phyloP scores from a whole-genome alignment of 2,888 invertebrate species.

The Leptinotarsa rubiginosa region DNA sequence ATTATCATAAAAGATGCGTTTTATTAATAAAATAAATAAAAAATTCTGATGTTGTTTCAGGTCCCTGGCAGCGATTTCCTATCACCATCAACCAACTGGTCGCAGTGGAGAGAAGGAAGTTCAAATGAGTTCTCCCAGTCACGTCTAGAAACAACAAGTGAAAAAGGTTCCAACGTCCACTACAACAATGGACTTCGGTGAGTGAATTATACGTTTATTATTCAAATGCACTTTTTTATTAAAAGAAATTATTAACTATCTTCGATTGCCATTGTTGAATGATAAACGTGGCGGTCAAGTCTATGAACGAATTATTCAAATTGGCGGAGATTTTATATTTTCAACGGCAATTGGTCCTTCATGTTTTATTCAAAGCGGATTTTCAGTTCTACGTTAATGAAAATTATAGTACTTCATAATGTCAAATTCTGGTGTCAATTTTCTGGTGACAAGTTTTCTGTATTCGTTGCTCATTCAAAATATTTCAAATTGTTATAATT shows the following conservation, averaged over 20 bases:
- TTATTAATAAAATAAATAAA: constrained; percentile 20
- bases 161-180: constrained; percentile 35
- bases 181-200: constrained; percentile 63
- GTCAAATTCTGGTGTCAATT: too few species aligned
- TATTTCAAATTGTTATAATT: too few species aligned
- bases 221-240: constrained; percentile 49
- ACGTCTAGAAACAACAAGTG: constrained; percentile 45
- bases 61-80: constrained; percentile 32
- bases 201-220: constrained; percentile 53
- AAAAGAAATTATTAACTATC: constrained; percentile 56
- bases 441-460: too few species aligned
- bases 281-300: constrained; percentile 18
- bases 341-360: background rate
- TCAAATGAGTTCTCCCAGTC: constrained; percentile 54
- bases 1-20: constrained; percentile 19
- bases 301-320: constrained; percentile 36
- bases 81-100: constrained; percentile 28
- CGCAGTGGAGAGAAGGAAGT: constrained; percentile 46
- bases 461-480: too few species aligned
- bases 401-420: background rate
- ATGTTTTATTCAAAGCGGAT: constrained; percentile 32
- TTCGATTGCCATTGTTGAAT: constrained; percentile 21
- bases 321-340: constrained; percentile 9
- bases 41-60: constrained; percentile 35
- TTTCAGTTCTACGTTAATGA: constrained; percentile 22